Evolutionary conservation across 92 coral and sea anemone genomes (phyloP), one percentile per base, ranked within the genome.

Genomic region (Virgularia gustaviana): DNA sequence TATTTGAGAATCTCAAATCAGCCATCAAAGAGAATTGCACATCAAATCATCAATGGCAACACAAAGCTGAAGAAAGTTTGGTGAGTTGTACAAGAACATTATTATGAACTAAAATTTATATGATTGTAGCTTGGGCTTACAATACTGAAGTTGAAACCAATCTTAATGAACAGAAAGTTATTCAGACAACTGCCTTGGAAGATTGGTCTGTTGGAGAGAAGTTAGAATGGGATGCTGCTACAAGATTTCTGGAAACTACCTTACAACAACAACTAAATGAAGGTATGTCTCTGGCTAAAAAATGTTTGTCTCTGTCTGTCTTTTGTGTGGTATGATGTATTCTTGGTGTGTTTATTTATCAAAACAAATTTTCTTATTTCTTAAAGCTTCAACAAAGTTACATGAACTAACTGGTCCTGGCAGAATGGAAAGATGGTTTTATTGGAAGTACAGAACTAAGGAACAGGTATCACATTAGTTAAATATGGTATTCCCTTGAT

Each of bases 181-280:
- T 92, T 59, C 98, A 92, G 65, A 86, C 89, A 65, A 92, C 98
- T 33, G 98, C 98, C 15, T 83, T 92, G 0, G 98, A 92, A 62
- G 98, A 92, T 84, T 92, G 98, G 98, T 92, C 98, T 12, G 96
- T 92, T 3, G 61, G 87, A 12, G 98, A 89, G 42, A 92, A 87
- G 71, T 86, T 81, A 36, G 96, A 92, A 51, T 92, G 98, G 98
- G 98, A 92, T 61, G 80, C 87, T 8, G 98, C 98, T 22, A 79
- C 90, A 45, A 85, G 74, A 71, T 92, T 92, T 76, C 90, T 92
- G 88, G 98, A 92, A 68, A 61, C 19, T 22, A 92, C 98, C 6
- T 63, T 92, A 22, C 88, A 86, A 37, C 66, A 79, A 2, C 88
- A 92, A 74, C 78, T 92, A 29, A 87, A 82, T 28, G 79, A 92